Percentiles rank a stretch among this genome's conserved stretches.
These are phyloP conservation scores for Heterodera schachtii DNA, from an alignment of 1,140 invertebrate genomes.

Conservation along the genomic window DNA sequence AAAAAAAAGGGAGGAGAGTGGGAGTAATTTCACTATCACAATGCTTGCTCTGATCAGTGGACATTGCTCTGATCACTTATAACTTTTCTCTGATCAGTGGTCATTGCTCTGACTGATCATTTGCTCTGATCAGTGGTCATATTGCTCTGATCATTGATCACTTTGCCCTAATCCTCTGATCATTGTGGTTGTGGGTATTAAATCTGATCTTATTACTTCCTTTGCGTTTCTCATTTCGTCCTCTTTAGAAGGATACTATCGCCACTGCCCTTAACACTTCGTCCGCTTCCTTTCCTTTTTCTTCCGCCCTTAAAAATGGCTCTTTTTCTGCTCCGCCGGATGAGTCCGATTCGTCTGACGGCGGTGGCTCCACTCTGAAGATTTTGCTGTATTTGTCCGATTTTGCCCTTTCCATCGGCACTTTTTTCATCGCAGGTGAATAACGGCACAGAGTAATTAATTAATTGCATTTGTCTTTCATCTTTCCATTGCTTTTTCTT, in stretches of 20 bases:
- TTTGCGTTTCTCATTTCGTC: background rate
- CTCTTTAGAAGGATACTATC: background rate
- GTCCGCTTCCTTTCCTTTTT: background rate
- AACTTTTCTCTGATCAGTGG: too few relatives aligned
- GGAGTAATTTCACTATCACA: too few relatives aligned
- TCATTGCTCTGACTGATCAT: too few relatives aligned
- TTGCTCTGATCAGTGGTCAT: too few relatives aligned
- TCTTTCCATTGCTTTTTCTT: background rate
- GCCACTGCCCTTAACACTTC: background rate
- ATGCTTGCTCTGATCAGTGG: too few relatives aligned
- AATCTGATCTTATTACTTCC: background rate
- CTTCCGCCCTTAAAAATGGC: background rate
- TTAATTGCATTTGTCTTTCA: background rate
- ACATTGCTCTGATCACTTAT: too few relatives aligned
- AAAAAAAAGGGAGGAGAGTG: too few relatives aligned
- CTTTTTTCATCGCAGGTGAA: conserved; percentile 19
- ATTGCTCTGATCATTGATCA: too few relatives aligned
- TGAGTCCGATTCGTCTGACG: background rate
- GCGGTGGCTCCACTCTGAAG: background rate
- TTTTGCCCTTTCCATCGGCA: conserved; percentile 19
- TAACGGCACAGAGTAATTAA: background rate
- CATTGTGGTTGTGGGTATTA: too few relatives aligned
- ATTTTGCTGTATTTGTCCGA: conserved; percentile 22
- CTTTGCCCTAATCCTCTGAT: too few relatives aligned
- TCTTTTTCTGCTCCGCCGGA: background rate